Base-by-base conservation (phyloP, 2,888 invertebrate genomes). In the Zygogramma bicolorata region DNA sequence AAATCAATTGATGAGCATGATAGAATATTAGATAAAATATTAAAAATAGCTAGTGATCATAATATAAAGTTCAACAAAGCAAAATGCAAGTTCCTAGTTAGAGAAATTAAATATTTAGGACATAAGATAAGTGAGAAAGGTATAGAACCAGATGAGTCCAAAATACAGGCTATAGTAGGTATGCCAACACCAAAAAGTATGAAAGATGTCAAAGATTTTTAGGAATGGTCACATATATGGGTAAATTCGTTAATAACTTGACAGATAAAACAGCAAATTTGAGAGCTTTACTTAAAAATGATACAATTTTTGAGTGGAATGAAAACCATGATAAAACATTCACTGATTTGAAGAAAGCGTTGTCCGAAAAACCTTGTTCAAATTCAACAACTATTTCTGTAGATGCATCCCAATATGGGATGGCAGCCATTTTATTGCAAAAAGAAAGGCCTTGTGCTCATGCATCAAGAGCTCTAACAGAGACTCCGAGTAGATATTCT, bases 391-490 rank as follows among this genome's bases (percentile, higher is more conserved):
- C 66, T n/a, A 68, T 76, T 29, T 65, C 75, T 15, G 81, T 85
- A 3, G 85, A 87, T 78, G 80, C 84, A 0, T 82, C 82, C 2
- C 74, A 76, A 4, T 79, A 78, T 65, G 85, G 84, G 4, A 29
- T 85, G 15, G 85, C 84, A 1, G 82, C 80, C 1, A 82, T 80
- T 0, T 71, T 86, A 0, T 59, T 81, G 8, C 84, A 85, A 58
- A 67, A 80, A 46, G 73, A 78, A 34, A 67, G 75, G 61, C 77
- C 81, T 60, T 79, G 86, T 27, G 81, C 82, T 7, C 84, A 84
- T 71, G 83, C 82, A 0, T 85, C 83, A 1, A 77, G 81, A 73
- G 77, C 81, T 8, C 62, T 85, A 15, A 80, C 80, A 27, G 73
- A 71, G 2, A 73, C 81, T n/a, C 84, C 85, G 69, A 72, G 67